These are phyloP conservation scores for Volucella inflata DNA, from an alignment of 2,888 invertebrate genomes.

Conservation along the genomic window DNA sequence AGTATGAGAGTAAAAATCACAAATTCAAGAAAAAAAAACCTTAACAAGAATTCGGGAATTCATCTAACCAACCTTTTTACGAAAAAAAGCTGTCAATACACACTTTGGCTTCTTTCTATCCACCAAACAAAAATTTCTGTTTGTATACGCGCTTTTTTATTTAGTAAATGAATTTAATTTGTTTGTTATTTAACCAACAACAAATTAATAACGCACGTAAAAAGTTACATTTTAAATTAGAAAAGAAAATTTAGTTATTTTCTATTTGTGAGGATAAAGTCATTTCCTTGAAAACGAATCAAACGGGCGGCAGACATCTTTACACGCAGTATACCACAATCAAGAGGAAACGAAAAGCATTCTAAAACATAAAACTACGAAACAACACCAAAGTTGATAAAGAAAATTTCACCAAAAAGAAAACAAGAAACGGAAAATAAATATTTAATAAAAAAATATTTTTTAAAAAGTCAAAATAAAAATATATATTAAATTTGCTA, in stretches of 20 bases:
- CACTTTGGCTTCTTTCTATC: conserved; percentile 84
- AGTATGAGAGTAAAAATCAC: conserved; percentile 50
- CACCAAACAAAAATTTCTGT: conserved; percentile 78
- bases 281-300: conserved; percentile 41
- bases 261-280: conserved; percentile 56
- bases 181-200: conserved; percentile 61
- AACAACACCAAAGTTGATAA: conserved; percentile 39
- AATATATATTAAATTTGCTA: conserved; percentile 54
- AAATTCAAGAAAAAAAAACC: conserved; percentile 48
- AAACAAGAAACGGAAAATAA: conserved; percentile 30
- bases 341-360: conserved; percentile 64
- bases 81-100: conserved; percentile 83
- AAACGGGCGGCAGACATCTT: conserved; percentile 74
- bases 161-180: conserved; percentile 72
- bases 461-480: conserved; percentile 40
- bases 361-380: conserved; percentile 70
- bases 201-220: conserved; percentile 59
- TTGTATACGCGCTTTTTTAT: conserved; percentile 76
- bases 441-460: conserved; percentile 30
- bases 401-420: conserved; percentile 39
- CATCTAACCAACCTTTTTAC: conserved; percentile 73
- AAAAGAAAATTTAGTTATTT: conserved; percentile 13
- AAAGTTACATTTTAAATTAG: conserved; percentile 48
- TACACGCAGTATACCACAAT: conserved; percentile 58
- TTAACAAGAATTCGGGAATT: conserved; percentile 52